phyloP scores from a whole-genome alignment of 2,113 vertebrate genomes.

The Syrrhaptes paradoxus region DNA sequence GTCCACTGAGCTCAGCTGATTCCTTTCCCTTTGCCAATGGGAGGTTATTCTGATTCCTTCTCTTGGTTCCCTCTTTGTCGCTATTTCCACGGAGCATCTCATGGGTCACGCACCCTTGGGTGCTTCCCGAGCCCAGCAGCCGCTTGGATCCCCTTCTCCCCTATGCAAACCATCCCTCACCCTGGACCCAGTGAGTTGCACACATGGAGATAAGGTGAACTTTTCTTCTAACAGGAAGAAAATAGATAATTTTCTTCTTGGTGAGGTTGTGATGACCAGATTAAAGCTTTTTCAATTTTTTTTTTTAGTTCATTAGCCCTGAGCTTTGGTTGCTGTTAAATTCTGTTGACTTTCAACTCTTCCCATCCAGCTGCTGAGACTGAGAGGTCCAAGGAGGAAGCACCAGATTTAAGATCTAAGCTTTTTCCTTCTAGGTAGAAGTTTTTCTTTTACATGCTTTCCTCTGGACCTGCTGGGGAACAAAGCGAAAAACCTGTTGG shows the following conservation, averaged over 20 bases:
- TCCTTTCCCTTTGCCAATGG: not conserved
- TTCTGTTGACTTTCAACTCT: accelerated
- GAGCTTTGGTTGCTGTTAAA: not conserved
- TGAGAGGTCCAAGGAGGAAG: not conserved
- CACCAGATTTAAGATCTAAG: not conserved
- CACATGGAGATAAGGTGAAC: accelerated
- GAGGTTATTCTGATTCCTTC: not conserved
- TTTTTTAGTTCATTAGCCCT: not conserved
- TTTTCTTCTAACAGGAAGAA: not conserved
- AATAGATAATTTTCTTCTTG: not conserved
- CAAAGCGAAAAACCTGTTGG: accelerated
- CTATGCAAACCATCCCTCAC: not conserved
- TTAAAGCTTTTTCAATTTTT: not conserved
- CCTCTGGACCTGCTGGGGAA: accelerated
- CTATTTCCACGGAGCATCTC: accelerated
- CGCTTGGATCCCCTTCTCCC: not conserved
- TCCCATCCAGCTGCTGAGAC: not conserved
- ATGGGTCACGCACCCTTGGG: accelerated
- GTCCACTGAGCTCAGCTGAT: not conserved
- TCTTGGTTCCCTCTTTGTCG: not conserved
- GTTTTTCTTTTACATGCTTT: not conserved
- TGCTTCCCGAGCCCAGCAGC: not conserved
- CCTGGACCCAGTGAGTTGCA: accelerated
- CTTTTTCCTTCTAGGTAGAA: not conserved
- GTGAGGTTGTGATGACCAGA: not conserved